A percentile compares a stretch with the other conserved stretches of the same genome.
Evolutionary conservation across 1,140 invertebrate species (phyloP).

Genomic region (Trissolcus basalis): DNA sequence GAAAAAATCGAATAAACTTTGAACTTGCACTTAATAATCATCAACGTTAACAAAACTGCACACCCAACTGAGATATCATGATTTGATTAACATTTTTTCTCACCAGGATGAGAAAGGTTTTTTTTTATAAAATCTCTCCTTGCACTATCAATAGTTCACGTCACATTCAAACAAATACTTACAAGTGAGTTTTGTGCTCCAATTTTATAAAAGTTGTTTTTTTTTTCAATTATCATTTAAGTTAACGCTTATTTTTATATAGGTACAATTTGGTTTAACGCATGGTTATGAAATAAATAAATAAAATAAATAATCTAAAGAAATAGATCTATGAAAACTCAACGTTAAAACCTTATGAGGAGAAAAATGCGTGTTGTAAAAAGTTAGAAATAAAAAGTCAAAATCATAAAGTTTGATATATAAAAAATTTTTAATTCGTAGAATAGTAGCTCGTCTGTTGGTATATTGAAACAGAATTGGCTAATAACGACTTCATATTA

Average conservation of each 20-base stretch:
- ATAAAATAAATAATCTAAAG: no score
- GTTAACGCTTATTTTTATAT: no score
- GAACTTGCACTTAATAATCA: neutral
- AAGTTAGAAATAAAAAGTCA: constrained; percentile 25
- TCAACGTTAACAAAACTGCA: neutral
- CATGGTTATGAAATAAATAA: no score
- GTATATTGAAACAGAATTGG: constrained; percentile 73
- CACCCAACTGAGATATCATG: no score
- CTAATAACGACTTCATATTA: constrained; percentile 70
- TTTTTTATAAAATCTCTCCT: constrained; percentile 22
- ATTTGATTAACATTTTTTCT: constrained; percentile 14
- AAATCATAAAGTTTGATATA: constrained; percentile 49
- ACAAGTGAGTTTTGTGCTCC: constrained; percentile 10
- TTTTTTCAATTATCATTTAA: neutral
- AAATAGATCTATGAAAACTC: no score
- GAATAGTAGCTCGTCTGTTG: constrained; percentile 71
- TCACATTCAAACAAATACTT: constrained; percentile 32
- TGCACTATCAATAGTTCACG: constrained; percentile 4
- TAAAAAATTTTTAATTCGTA: constrained; percentile 74
- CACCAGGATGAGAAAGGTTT: constrained; percentile 26
- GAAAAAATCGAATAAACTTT: constrained; percentile 14
- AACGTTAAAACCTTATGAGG: neutral
- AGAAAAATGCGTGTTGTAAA: neutral
- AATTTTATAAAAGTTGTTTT: neutral
- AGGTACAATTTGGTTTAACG: no score